Percentiles rank a stretch among this genome's conserved stretches.
These are phyloP conservation scores for Spodoptera picta DNA, from an alignment of 2,888 invertebrate genomes.

Conservation along the genomic window DNA sequence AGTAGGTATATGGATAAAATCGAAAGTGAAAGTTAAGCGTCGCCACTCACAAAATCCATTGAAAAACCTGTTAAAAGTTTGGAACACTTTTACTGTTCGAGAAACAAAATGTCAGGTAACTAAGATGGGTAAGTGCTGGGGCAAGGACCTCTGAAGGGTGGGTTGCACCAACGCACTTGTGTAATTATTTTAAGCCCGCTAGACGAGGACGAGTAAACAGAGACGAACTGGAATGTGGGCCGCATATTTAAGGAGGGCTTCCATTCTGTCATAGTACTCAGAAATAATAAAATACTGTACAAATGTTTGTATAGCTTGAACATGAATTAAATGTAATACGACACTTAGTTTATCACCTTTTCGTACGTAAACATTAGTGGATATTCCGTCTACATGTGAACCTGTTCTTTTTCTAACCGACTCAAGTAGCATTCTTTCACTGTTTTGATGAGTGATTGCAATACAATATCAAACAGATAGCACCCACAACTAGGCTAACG, in stretches of 20 bases:
- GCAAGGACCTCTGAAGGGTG: slow-evolving; percentile 76
- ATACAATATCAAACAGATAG: slow-evolving; percentile 1
- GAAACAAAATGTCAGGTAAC: slow-evolving; percentile 65
- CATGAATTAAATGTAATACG: slow-evolving; percentile 45
- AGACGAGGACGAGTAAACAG: slow-evolving; percentile 78
- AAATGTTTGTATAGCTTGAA: slow-evolving; percentile 17
- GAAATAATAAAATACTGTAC: slow-evolving; percentile 29
- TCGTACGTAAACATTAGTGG: slow-evolving; percentile 21
- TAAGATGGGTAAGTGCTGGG: slow-evolving; percentile 58
- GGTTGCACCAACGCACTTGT: slow-evolving; percentile 78
- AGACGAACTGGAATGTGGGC: slow-evolving; percentile 77
- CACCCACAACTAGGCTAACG: no score
- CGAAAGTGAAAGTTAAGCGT: slow-evolving; percentile 76
- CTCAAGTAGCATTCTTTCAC: slow-evolving; percentile 26
- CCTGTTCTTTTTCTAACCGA: slow-evolving; percentile 26
- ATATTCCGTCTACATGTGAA: slow-evolving; percentile 22
- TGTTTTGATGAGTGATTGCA: slow-evolving; percentile 7
- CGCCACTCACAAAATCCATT: slow-evolving; percentile 60
- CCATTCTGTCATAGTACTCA: slow-evolving; percentile 40
- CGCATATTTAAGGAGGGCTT: slow-evolving; percentile 65
- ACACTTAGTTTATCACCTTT: slow-evolving; percentile 33
- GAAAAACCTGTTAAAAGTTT: slow-evolving; percentile 73
- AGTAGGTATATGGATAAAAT: slow-evolving; percentile 44
- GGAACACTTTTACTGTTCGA: slow-evolving; percentile 68
- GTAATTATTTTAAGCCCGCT: slow-evolving; percentile 86